Evolutionary conservation across 2,888 invertebrate species (phyloP).

Genomic region (Leucophora obtusa): DNA sequence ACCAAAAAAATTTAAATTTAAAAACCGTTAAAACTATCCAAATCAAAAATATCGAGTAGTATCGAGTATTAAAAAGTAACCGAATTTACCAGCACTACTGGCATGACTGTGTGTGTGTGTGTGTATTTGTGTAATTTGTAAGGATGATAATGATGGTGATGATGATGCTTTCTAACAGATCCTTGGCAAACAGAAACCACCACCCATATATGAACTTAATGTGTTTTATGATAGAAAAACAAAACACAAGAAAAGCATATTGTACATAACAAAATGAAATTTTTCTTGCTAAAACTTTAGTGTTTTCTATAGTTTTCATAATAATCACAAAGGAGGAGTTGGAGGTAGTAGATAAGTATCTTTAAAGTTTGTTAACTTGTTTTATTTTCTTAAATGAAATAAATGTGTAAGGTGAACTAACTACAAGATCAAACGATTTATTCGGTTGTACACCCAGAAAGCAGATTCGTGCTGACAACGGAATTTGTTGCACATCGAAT

Average conservation of each 20-base stretch:
- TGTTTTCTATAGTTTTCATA: slow-evolving; percentile 2
- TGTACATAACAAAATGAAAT: slow-evolving; percentile 32
- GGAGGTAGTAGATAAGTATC: slow-evolving; percentile 29
- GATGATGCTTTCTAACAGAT: slow-evolving; percentile 7
- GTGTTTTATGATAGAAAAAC: background rate
- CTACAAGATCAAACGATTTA: background rate
- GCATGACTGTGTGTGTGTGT: background rate
- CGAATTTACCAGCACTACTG: too few relatives aligned
- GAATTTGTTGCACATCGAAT: too few relatives aligned
- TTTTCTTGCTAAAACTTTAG: slow-evolving; percentile 5
- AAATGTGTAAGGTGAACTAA: background rate
- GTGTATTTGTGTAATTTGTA: slow-evolving; percentile 4
- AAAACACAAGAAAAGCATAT: slow-evolving; percentile 21
- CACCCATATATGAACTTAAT: background rate
- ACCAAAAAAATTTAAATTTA: too few relatives aligned
- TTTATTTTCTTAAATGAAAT: slow-evolving; percentile 13
- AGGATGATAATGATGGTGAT: slow-evolving; percentile 1
- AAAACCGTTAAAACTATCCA: too few relatives aligned
- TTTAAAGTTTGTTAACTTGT: slow-evolving; percentile 39
- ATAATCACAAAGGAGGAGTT: slow-evolving; percentile 43
- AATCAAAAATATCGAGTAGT: too few relatives aligned
- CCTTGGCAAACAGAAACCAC: slow-evolving; percentile 14
- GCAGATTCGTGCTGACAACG: too few relatives aligned
- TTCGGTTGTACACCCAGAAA: background rate
- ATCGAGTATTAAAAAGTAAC: too few relatives aligned